Base-by-base conservation (phyloP, 2,113 vertebrate species). In the Dromaius novaehollandiae region DNA sequence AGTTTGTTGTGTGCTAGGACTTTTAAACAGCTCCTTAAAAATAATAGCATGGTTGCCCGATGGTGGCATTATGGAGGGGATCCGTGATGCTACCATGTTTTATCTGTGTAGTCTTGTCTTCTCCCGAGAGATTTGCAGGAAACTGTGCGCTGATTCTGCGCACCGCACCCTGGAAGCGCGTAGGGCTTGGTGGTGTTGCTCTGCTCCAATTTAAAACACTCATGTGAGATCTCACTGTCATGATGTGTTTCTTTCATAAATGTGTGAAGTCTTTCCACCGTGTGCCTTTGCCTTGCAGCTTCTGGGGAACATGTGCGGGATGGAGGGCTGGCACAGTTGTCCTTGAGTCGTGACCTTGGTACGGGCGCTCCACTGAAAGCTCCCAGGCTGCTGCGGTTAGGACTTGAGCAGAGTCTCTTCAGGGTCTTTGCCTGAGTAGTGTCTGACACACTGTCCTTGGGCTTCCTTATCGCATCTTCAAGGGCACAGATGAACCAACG, bases 161-260 rank as follows among this genome's bases (percentile, higher is more conserved):
- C 42, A 0, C 1, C 0, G 21, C 28, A 5, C n/a, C 44, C 0
- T 0, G 63, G n/a, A 25, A 9, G 65, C 2, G 17, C 4, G 69
- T 68, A 61, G 48, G 73, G 26, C 78, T 73, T 4, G 5, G 36
- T 25, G 50, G 55, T 56, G 56, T 55, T 51, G 70, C 34, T 30
- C 42, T 53, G 46, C 1, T 89, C 7, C 1, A 9, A 34, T 50
- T 13, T 16, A 26, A 77, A 44, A 38, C 0, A 38, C 7, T 56
- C 2, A 16, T 58, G 53, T 1, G 7, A 21, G 30, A 32, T 40
- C 22, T 76, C 10, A 0, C 40, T 7, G 6, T 18, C 1, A 2
- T 40, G 0, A 46, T 6, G 14, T 26, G 22, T 32, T 81, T 55
- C 65, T 21, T 60, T 64, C 36, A 38, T 15, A 4, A 0, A 0